Evolutionary conservation across 2,888 invertebrate species (phyloP).

Genomic region (Altica lythri): DNA sequence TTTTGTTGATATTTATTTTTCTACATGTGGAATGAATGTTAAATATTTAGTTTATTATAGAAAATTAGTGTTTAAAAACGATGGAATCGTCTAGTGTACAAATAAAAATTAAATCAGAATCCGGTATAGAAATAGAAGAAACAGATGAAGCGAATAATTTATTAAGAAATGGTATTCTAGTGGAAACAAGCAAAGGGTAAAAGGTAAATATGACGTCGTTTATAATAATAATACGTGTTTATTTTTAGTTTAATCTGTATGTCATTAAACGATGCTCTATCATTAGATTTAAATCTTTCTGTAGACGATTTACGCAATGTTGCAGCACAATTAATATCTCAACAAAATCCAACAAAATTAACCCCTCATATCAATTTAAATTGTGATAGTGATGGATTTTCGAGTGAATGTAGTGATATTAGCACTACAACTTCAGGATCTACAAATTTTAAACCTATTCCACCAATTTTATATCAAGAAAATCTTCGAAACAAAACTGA

Average conservation of each 20-base stretch:
- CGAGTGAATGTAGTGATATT: slow-evolving; percentile 53
- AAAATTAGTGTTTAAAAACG: too few species aligned
- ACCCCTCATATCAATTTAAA: slow-evolving; percentile 37
- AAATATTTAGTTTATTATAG: too few species aligned
- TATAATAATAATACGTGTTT: slow-evolving; percentile 27
- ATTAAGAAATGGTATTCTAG: slow-evolving; percentile 57
- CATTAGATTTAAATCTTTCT: slow-evolving; percentile 57
- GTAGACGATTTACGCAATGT: slow-evolving; percentile 58
- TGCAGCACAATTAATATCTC: slow-evolving; percentile 55
- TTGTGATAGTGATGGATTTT: slow-evolving; percentile 55
- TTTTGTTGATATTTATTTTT: too few species aligned
- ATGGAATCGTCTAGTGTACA: slow-evolving; percentile 28
- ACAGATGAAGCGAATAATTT: slow-evolving; percentile 56
- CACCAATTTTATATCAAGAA: slow-evolving; percentile 21
- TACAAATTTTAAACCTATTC: slow-evolving; percentile 37
- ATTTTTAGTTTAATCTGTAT: slow-evolving; percentile 57
- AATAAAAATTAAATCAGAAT: slow-evolving; percentile 28
- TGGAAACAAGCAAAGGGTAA: slow-evolving; percentile 58
- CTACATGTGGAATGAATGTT: too few species aligned
- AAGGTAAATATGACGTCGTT: slow-evolving; percentile 27
- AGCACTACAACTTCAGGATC: slow-evolving; percentile 44
- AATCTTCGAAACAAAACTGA: slow-evolving; percentile 20
- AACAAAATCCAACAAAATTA: slow-evolving; percentile 46
- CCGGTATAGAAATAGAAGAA: slow-evolving; percentile 35
- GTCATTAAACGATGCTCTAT: slow-evolving; percentile 57